phyloP scores from a whole-genome alignment of 2,888 invertebrate species.

The Dicyrtoma fusca region DNA sequence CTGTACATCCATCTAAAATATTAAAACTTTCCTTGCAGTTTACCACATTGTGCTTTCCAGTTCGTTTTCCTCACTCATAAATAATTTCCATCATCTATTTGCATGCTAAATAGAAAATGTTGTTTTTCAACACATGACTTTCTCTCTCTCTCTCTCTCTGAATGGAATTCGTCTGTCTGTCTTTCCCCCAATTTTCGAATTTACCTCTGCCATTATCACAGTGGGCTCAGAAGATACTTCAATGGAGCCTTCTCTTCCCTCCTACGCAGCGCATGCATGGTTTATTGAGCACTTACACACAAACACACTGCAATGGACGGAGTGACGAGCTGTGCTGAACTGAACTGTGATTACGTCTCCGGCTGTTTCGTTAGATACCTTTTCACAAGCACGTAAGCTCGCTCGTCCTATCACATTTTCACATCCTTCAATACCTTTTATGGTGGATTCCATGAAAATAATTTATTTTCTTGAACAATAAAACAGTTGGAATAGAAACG shows the following conservation, averaged over 20 bases:
- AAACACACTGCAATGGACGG: not conserved
- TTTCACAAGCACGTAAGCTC: too few species aligned
- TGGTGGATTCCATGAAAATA: slow-evolving; percentile 17
- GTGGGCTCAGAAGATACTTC: too few species aligned
- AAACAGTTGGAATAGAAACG: not conserved
- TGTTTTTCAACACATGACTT: not conserved
- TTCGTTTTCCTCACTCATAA: too few species aligned
- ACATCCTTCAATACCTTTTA: too few species aligned
- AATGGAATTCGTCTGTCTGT: not conserved
- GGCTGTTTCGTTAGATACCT: too few species aligned
- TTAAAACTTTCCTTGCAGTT: not conserved
- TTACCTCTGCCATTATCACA: too few species aligned
- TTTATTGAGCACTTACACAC: not conserved
- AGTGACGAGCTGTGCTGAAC: not conserved
- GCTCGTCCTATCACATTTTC: too few species aligned
- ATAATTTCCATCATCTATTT: too few species aligned
- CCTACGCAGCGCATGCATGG: not conserved
- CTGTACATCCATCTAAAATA: slow-evolving; percentile 1
- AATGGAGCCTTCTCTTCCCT: not conserved
- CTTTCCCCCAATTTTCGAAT: not conserved
- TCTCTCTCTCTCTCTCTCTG: not conserved
- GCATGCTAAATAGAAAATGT: too few species aligned
- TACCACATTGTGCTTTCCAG: not conserved
- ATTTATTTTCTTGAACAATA: slow-evolving; percentile 26
- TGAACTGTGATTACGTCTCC: too few species aligned